A percentile compares a stretch with the other conserved stretches of the same genome.
Evolutionary conservation across 2,797 vertebrate genomes (phyloP).

Genomic region (Macrochelys suwanniensis): DNA sequence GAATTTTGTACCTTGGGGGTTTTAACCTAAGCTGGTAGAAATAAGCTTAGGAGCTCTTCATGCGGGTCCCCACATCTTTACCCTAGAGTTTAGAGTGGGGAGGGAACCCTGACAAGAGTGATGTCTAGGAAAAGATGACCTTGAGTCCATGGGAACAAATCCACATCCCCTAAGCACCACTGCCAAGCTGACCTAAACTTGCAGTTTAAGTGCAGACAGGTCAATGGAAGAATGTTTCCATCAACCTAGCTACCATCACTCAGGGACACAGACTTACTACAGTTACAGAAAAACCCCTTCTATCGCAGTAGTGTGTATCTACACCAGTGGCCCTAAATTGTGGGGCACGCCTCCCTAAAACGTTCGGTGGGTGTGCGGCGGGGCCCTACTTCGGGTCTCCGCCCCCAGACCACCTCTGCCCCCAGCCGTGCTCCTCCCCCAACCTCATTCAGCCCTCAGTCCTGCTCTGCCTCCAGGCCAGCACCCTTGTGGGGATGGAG

Average conservation of each 20-base stretch:
- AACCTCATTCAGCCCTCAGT: neutral
- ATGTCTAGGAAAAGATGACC: neutral
- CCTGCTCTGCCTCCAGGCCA: neutral
- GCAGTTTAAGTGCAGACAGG: neutral
- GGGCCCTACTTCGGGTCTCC: too few species aligned
- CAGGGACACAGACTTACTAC: neutral
- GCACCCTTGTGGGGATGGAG: neutral
- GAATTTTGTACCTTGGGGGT: too few species aligned
- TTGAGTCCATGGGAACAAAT: neutral
- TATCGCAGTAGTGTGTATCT: neutral
- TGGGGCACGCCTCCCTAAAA: neutral
- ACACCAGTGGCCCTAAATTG: neutral
- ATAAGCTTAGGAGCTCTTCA: too few species aligned
- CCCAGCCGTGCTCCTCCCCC: neutral
- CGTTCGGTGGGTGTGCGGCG: too few species aligned
- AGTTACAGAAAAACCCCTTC: neutral
- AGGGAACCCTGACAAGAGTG: neutral
- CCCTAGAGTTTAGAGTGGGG: too few species aligned
- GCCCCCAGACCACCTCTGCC: neutral
- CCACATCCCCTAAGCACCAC: neutral
- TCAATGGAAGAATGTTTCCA: neutral
- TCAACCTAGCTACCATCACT: neutral
- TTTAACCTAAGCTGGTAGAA: too few species aligned
- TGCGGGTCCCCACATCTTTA: too few species aligned
- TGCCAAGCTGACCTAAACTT: neutral